phyloP scores from a whole-genome alignment of 2,797 vertebrate genomes.

The Pipistrellus nathusii region DNA sequence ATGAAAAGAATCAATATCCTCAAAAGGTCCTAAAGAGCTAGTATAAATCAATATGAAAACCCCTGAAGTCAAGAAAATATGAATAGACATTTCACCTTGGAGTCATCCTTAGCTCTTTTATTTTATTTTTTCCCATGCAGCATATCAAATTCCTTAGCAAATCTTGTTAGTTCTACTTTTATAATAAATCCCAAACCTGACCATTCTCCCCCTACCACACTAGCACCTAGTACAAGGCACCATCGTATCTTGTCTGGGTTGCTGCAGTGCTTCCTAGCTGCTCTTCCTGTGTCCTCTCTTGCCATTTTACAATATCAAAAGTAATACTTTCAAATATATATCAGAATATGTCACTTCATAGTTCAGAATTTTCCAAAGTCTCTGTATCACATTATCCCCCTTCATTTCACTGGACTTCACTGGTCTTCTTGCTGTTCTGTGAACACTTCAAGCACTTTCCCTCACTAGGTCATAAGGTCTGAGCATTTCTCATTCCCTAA shows the following conservation, averaged over 20 bases:
- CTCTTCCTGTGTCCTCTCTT: neutral
- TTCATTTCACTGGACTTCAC: neutral
- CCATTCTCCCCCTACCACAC: neutral
- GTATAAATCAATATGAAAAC: neutral
- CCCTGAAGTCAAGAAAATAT: neutral
- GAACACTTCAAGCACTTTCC: neutral
- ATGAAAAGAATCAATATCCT: conserved; percentile 14
- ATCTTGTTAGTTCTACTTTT: neutral
- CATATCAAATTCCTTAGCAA: neutral
- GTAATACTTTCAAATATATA: neutral
- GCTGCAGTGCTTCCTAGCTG: neutral
- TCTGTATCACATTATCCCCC: neutral
- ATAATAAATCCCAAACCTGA: neutral
- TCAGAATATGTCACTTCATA: neutral
- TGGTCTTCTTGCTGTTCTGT: neutral
- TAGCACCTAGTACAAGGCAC: neutral
- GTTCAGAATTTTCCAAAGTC: neutral
- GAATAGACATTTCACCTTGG: neutral
- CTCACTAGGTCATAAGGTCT: neutral
- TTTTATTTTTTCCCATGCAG: neutral
- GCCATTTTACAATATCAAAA: neutral
- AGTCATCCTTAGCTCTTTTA: neutral
- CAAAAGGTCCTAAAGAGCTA: neutral
- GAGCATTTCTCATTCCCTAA: neutral
- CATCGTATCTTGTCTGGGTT: neutral